phyloP scores from a whole-genome alignment of 2,113 vertebrate genomes.

The Anser cygnoides region DNA sequence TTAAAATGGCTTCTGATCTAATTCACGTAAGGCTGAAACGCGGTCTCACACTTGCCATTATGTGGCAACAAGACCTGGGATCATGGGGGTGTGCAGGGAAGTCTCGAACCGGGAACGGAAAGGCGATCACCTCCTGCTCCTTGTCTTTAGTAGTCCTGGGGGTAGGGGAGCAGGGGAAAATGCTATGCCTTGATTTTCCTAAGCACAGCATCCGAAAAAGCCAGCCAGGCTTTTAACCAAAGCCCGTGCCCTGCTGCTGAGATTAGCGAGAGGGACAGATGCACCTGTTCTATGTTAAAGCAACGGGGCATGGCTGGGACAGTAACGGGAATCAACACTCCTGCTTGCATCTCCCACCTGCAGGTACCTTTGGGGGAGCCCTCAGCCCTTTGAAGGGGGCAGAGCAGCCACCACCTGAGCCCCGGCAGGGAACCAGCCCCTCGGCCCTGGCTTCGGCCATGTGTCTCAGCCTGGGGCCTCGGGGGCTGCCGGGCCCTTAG shows the following conservation, averaged over 20 bases:
- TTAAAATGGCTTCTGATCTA: constrained; percentile 64
- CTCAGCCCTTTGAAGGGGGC: neutral
- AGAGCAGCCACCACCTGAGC: neutral
- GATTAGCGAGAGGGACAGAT: neutral
- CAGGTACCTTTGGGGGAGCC: neutral
- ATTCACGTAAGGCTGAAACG: constrained; percentile 18
- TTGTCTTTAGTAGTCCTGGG: neutral
- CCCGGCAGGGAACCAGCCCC: neutral
- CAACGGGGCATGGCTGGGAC: neutral
- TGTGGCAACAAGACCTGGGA: neutral
- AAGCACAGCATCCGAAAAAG: neutral
- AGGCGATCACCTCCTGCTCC: neutral
- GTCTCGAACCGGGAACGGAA: neutral
- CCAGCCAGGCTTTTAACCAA: neutral
- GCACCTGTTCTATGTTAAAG: neutral
- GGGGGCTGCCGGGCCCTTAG: neutral
- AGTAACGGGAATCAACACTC: neutral
- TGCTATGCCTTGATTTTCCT: neutral
- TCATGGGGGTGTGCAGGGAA: neutral
- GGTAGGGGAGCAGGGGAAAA: neutral
- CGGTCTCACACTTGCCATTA: neutral
- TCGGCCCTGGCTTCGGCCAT: neutral
- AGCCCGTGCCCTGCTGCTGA: neutral
- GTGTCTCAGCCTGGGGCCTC: neutral
- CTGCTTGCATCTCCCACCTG: neutral